These are phyloP conservation scores for Tuberolachnus salignus DNA, from an alignment of 2,888 invertebrate species.

Conservation along the genomic window DNA sequence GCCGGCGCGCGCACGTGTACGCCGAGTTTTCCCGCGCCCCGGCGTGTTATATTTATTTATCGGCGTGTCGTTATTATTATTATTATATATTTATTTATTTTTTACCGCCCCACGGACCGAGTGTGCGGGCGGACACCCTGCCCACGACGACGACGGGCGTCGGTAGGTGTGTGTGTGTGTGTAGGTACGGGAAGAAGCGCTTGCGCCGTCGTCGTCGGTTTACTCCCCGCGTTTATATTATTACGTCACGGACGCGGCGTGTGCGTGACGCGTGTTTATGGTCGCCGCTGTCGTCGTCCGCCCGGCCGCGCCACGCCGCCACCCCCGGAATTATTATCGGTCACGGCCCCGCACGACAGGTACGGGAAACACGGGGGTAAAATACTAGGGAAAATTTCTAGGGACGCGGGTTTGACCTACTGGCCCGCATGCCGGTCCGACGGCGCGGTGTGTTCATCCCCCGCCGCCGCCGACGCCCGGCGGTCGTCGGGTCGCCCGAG, in stretches of 20 bases:
- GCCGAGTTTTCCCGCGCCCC: not conserved
- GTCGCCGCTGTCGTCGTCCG: too few relatives aligned
- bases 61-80: too few relatives aligned
- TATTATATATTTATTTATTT: too few relatives aligned
- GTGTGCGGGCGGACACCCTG: not conserved
- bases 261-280: slow-evolving; percentile 17
- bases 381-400: not conserved
- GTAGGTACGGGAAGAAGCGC: too few relatives aligned
- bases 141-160: not conserved
- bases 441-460: not conserved
- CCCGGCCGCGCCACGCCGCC: not conserved
- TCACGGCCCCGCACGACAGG: too few relatives aligned
- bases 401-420: slow-evolving; percentile 22
- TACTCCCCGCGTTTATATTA: not conserved
- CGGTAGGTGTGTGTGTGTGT: too few relatives aligned
- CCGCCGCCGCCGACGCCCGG: not conserved
- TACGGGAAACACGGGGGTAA: not conserved
- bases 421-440: slow-evolving; percentile 5
- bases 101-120: slow-evolving; percentile 15
- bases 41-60: not conserved
- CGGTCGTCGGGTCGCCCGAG: too few relatives aligned
- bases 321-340: too few relatives aligned
- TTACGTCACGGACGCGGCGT: slow-evolving; percentile 26
- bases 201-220: slow-evolving; percentile 11
- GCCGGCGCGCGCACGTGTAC: not conserved